Percentiles rank a stretch among this genome's conserved stretches.
Conservation (phyloP, 2,888 invertebrate genomes). For the Eurytoma californica region DNA sequence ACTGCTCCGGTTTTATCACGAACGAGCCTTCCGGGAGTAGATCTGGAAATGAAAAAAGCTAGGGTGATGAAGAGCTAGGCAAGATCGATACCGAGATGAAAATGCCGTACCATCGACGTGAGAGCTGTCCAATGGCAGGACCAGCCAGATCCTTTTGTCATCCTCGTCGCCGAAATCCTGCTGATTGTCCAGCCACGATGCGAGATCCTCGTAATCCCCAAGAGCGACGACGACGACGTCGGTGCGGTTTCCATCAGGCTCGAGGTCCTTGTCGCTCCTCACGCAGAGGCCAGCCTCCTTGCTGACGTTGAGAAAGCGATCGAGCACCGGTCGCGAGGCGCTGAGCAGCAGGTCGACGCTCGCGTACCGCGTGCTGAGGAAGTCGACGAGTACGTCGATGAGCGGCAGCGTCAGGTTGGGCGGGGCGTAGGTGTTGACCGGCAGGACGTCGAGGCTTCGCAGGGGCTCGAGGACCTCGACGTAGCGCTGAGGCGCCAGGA, state of each 20-base stretch:
- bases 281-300: slow-evolving; percentile 68
- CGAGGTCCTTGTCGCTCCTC: slow-evolving; percentile 58
- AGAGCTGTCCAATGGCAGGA: slow-evolving; percentile 66
- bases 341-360: slow-evolving; percentile 66
- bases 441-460: slow-evolving; percentile 64
- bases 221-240: slow-evolving; percentile 64
- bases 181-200: slow-evolving; percentile 64
- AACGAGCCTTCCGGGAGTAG: slow-evolving; percentile 68
- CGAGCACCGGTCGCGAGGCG: slow-evolving; percentile 58
- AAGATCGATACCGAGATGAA: not conserved
- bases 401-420: slow-evolving; percentile 66
- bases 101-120: slow-evolving; percentile 64
- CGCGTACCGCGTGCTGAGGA: slow-evolving; percentile 65
- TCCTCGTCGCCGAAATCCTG: slow-evolving; percentile 49
- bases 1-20: slow-evolving; percentile 65
- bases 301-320: slow-evolving; percentile 63
- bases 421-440: slow-evolving; percentile 65
- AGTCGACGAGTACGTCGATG: slow-evolving; percentile 66
- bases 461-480: slow-evolving; percentile 64
- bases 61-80: too few relatives aligned
- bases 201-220: slow-evolving; percentile 64
- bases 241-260: slow-evolving; percentile 55
- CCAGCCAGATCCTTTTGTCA: slow-evolving; percentile 66
- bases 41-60: slow-evolving; percentile 60
- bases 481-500: slow-evolving; percentile 66